Conservation (phyloP, 2,888 invertebrate species). For the Neoitamus cyanurus region DNA sequence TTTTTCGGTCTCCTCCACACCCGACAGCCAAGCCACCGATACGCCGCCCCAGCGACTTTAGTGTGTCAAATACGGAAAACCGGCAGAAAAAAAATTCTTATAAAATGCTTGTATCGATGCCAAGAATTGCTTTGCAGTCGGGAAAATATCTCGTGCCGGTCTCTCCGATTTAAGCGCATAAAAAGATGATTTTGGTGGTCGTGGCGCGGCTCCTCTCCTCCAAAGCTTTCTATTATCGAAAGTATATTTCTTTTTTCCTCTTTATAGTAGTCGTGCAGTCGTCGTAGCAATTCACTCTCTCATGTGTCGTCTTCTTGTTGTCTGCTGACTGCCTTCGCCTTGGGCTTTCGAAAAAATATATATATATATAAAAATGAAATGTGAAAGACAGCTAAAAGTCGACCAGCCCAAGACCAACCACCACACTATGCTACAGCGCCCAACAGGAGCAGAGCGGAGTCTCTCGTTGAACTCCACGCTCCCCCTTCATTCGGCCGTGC, state of each 20-base stretch:
- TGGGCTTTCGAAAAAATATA: not conserved
- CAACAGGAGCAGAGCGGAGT: not conserved
- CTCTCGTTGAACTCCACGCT: not conserved
- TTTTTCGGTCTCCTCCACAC: not conserved
- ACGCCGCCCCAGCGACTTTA: constrained; percentile 13
- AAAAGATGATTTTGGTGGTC: constrained; percentile 27
- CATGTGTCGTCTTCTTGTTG: not conserved
- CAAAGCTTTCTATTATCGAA: constrained; percentile 34
- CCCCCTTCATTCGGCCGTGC: not conserved
- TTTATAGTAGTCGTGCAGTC: not conserved
- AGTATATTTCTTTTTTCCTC: constrained; percentile 10
- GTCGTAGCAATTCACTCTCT: not conserved
- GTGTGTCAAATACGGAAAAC: constrained; percentile 43
- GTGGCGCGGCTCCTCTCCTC: not conserved
- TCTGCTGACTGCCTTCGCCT: not conserved
- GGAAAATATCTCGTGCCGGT: constrained; percentile 37
- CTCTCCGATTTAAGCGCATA: constrained; percentile 25
- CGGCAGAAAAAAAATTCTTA: constrained; percentile 20
- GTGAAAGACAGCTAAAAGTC: constrained; percentile 25
- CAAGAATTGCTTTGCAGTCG: constrained; percentile 27
- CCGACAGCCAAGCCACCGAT: not conserved
- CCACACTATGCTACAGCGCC: not conserved
- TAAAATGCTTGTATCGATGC: constrained; percentile 45
- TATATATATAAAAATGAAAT: not conserved
- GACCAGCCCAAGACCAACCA: not conserved